Conservation (phyloP, 2,797 vertebrate species). For the Sphaeramia orbicularis region DNA sequence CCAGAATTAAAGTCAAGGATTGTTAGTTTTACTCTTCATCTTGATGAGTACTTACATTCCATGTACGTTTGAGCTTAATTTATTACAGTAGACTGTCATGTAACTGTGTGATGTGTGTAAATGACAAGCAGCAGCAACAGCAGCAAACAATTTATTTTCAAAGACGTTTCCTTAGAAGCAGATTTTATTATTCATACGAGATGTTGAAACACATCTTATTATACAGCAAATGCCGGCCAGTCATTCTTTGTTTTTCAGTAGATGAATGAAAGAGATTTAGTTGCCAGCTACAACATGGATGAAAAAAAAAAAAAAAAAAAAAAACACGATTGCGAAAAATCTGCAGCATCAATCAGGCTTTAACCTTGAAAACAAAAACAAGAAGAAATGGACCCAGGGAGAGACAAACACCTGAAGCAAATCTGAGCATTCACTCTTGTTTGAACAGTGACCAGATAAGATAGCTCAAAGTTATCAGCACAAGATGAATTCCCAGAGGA, state of each 20-base stretch:
- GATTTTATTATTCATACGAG: constrained; percentile 32
- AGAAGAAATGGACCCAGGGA: constrained; percentile 65
- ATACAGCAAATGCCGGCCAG: neutral
- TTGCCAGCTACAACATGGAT: constrained; percentile 11
- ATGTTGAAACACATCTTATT: constrained; percentile 5
- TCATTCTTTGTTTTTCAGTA: constrained; percentile 14
- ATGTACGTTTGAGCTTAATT: constrained; percentile 28
- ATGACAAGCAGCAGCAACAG: neutral
- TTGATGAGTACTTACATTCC: constrained; percentile 28
- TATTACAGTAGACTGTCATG: constrained; percentile 5
- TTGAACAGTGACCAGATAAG: constrained; percentile 84
- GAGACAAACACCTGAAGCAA: constrained; percentile 82
- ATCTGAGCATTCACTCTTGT: constrained; percentile 79
- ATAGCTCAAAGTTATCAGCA: constrained; percentile 84
- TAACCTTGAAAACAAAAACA: constrained; percentile 83
- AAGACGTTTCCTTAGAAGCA: constrained; percentile 13
- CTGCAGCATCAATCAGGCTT: constrained; percentile 64
- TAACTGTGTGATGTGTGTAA: neutral
- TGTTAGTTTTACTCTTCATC: constrained; percentile 42
- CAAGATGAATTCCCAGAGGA: constrained; percentile 79
- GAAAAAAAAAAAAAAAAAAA: constrained; percentile 19
- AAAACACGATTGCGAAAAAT: constrained; percentile 38
- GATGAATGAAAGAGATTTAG: constrained; percentile 27
- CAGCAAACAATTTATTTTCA: constrained; percentile 15
- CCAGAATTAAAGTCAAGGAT: constrained; percentile 56